Evolutionary conservation across 2,797 vertebrate genomes (phyloP), one percentile per base, ranked within the genome.

Genomic region (Periophthalmus magnuspinnatus): DNA sequence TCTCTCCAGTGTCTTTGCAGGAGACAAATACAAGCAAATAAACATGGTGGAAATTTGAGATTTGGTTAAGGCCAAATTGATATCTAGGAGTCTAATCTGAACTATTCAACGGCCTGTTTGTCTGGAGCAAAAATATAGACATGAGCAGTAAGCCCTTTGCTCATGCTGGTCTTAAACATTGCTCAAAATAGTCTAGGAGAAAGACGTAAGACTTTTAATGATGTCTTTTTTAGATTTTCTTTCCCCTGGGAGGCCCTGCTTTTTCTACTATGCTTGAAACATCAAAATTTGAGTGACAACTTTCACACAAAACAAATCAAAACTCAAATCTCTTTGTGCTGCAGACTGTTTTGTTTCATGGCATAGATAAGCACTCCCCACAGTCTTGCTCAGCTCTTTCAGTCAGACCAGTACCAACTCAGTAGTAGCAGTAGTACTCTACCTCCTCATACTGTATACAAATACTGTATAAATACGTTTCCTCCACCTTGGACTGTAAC

Each of bases 391-490:
- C 0, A 21, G 33, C 34, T 34, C 45, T 55, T 36, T 57, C 59
- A 21, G 50, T 61, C 5, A 82, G 77, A 67, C 9, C 80, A 83
- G 67, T 61, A 47, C 67, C 52, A 66, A 81, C 75, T 41, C 69
- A 38, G 65, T 64, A 68, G 84, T 82, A 79, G n/a, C n/a, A n/a
- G 72, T 81, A 60, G 13, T 34, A 24, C 21, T 47, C 19, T 47
- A 1, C 65, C 13, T 14, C 13, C 45, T 17, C n/a, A 10, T 11
- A 22, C 50, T 52, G 50, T 77, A 41, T 47, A 1, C 69, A 33
- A 14, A 28, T 28, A 28, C 28, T 28, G 67, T 71, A 62, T 69
- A n/a, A 68, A 68, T 57, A 70, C 41, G 38, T 28, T 6, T 13
- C 14, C 21, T 70, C 32, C 32, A 59, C 33, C 58, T 52, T n/a